A percentile compares a stretch with the other conserved stretches of the same genome.
phyloP scores from a whole-genome alignment of 2,797 vertebrate species.

The Pangasius macronema region DNA sequence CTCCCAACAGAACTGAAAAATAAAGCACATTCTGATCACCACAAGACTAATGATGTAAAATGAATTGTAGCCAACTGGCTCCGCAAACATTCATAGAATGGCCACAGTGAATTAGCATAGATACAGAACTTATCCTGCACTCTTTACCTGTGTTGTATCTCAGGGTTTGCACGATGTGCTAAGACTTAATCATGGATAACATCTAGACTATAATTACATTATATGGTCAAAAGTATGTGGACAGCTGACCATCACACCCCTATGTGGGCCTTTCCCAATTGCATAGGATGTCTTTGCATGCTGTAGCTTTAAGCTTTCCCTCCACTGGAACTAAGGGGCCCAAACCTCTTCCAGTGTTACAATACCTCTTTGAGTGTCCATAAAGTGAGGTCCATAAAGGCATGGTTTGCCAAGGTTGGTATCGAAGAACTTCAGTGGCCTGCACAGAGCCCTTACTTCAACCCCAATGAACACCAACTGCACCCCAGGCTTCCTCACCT shows the following conservation, averaged over 20 bases:
- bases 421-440: neutral
- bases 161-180: neutral
- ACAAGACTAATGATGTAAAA: neutral
- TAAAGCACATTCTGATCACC: neutral
- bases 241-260: neutral
- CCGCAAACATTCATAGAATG: neutral
- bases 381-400: neutral
- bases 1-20: neutral
- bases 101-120: neutral
- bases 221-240: neutral
- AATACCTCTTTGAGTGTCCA: neutral
- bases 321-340: neutral
- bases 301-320: neutral
- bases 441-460: neutral
- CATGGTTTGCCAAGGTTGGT: neutral
- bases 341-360: neutral
- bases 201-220: neutral
- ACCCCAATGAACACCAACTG: neutral
- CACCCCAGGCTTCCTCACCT: neutral
- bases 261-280: neutral
- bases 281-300: neutral
- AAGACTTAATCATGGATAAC: neutral
- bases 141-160: neutral
- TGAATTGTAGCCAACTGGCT: neutral
- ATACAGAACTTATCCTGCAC: neutral